Conservation (phyloP, 2,113 vertebrate species). For the Phyllostomus hastatus region DNA sequence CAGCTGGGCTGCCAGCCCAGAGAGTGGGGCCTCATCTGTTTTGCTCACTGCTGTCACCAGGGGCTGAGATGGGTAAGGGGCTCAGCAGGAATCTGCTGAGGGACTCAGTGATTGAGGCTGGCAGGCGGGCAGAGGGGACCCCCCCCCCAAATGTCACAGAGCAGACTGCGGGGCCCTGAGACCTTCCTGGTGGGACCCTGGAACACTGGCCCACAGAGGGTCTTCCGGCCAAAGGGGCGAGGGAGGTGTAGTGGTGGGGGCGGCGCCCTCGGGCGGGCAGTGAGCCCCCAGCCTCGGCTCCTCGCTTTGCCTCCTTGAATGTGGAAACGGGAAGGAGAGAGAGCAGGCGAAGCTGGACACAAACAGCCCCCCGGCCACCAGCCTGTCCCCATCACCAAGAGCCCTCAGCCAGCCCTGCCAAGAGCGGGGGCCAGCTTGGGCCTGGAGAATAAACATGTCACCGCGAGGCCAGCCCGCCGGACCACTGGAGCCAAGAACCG, state of each 20-base stretch:
- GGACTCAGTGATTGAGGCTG: neutral
- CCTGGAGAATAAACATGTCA: conserved; percentile 62
- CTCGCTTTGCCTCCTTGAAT: neutral
- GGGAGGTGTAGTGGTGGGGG: neutral
- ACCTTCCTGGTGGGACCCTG: neutral
- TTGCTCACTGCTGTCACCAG: neutral
- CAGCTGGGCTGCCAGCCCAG: neutral
- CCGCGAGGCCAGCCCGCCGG: conserved; percentile 22
- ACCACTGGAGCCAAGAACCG: conserved; percentile 52
- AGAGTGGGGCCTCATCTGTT: neutral
- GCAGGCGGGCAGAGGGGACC: neutral
- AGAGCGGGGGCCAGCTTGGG: conserved; percentile 9
- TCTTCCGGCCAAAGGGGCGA: neutral
- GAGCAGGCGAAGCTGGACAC: neutral
- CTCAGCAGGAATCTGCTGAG: neutral
- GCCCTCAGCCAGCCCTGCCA: conserved; percentile 15
- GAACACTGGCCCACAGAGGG: neutral
- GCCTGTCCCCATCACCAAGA: conserved; percentile 44
- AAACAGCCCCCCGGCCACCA: conserved; percentile 30
- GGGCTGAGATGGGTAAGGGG: neutral
- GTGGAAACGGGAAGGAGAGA: neutral
- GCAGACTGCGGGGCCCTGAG: neutral
- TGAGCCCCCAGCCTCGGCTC: neutral
- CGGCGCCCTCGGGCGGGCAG: rapidly evolving
- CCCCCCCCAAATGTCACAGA: neutral